phyloP scores from a whole-genome alignment of 2,113 vertebrate species.

The Opisthocomus hoazin region DNA sequence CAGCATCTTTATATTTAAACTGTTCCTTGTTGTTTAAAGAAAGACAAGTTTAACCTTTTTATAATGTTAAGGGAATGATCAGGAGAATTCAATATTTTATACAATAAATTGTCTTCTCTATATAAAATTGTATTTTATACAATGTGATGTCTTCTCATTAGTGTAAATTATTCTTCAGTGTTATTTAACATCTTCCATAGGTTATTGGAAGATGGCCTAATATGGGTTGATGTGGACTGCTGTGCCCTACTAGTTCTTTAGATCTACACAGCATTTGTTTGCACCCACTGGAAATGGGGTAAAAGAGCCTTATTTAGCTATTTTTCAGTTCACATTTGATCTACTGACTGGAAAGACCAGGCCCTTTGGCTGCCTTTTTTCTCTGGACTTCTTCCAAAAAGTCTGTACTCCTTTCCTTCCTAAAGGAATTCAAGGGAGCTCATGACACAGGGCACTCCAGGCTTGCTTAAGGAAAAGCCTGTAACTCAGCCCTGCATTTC shows the following conservation, averaged over 20 bases:
- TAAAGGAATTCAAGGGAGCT: neutral
- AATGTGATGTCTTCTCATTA: neutral
- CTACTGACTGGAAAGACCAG: neutral
- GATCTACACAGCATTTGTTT: neutral
- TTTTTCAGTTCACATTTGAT: neutral
- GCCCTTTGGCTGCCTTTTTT: neutral
- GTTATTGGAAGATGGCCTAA: neutral
- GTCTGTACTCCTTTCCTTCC: neutral
- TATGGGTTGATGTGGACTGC: neutral
- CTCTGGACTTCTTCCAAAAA: neutral
- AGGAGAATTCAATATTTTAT: neutral
- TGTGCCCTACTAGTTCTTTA: neutral
- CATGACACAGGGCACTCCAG: neutral
- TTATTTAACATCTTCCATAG: neutral
- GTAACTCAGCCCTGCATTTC: neutral
- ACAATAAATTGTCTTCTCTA: neutral
- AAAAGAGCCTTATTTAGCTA: neutral
- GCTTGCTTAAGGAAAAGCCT: neutral
- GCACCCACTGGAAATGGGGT: neutral
- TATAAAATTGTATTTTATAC: neutral
- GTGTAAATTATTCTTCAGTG: neutral
- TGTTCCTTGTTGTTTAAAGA: neutral
- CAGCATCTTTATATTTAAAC: neutral
- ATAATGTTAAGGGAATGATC: neutral
- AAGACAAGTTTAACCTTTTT: neutral